Percentiles rank a stretch among this genome's conserved stretches.
Evolutionary conservation across 1,140 invertebrate genomes (phyloP).

Genomic region (Mercenaria mercenaria): DNA sequence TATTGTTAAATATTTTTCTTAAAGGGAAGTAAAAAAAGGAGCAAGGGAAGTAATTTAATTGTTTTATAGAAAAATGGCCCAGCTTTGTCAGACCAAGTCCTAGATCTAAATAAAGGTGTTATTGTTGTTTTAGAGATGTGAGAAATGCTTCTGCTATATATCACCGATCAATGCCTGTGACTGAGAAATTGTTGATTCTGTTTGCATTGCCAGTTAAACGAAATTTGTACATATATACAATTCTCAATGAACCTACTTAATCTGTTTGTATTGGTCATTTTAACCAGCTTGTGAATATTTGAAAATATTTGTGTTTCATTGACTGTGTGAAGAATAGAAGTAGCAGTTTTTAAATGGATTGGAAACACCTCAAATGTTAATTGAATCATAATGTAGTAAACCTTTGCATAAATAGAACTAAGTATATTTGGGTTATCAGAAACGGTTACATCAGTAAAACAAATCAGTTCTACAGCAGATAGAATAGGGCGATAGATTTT

Average conservation of each 20-base stretch:
- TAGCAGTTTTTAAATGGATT: conserved; percentile 29
- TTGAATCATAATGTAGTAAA: conserved; percentile 32
- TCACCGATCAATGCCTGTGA: background rate
- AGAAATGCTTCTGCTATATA: background rate
- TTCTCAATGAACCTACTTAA: conserved; percentile 22
- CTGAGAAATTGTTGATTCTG: conserved; percentile 31
- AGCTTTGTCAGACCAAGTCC: background rate
- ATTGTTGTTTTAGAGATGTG: conserved; percentile 38
- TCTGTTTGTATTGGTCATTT: conserved; percentile 39
- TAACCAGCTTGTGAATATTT: conserved; percentile 35
- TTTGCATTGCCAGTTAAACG: background rate
- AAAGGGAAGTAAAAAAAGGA: conserved; percentile 34
- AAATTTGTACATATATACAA: conserved; percentile 4
- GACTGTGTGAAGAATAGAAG: background rate
- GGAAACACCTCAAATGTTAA: conserved; percentile 8
- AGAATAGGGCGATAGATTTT: background rate
- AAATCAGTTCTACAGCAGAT: conserved; percentile 11
- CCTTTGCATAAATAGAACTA: conserved; percentile 42
- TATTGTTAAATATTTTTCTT: conserved; percentile 29
- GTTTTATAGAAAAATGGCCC: background rate
- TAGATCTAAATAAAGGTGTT: conserved; percentile 17
- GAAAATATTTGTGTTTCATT: conserved; percentile 48
- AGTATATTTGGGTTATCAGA: conserved; percentile 39
- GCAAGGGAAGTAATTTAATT: background rate
- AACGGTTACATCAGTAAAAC: conserved; percentile 42